Evolutionary conservation across 2,888 invertebrate genomes (phyloP), one percentile per base, ranked within the genome.

Genomic region (Caenorhabditis doughertyi): DNA sequence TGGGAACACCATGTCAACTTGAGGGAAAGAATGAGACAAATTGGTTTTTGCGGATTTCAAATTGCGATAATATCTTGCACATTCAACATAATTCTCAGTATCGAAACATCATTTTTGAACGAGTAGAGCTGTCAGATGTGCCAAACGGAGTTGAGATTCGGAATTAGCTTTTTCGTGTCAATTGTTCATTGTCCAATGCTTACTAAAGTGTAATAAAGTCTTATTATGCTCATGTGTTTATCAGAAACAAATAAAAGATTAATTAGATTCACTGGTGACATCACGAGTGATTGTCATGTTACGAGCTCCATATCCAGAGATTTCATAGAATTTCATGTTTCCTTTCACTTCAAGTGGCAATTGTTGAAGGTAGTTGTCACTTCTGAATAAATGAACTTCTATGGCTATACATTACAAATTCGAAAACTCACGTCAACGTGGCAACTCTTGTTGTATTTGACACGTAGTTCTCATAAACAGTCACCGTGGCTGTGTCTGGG

Each of bases 201-300:
- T n/a, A n/a, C n/a, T n/a, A n/a, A n/a, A n/a, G n/a, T n/a, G n/a
- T n/a, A n/a, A n/a, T n/a, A n/a, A n/a, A n/a, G n/a, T n/a, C n/a
- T n/a, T n/a, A n/a, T n/a, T n/a, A n/a, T n/a, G n/a, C n/a, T n/a
- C n/a, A n/a, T n/a, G n/a, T n/a, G n/a, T n/a, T n/a, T n/a, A n/a
- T n/a, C n/a, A n/a, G n/a, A n/a, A n/a, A n/a, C n/a, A n/a, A n/a
- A n/a, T n/a, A n/a, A n/a, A n/a, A n/a, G n/a, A n/a, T n/a, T n/a
- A n/a, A n/a, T n/a, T n/a, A n/a, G n/a, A n/a, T n/a, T n/a, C n/a
- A n/a, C 72, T 72, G 42, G 72, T 53, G 25, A 42, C 53, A 32
- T 73, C 73, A 1, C 73, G 49, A 23, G 73, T 64, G 64, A 73
- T 11, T 8, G 44, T 21, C 73, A 73, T 73, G n/a, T 55, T 64